Conservation (phyloP, 2,113 vertebrate genomes). For the Brachyhypopomus gauderio region DNA sequence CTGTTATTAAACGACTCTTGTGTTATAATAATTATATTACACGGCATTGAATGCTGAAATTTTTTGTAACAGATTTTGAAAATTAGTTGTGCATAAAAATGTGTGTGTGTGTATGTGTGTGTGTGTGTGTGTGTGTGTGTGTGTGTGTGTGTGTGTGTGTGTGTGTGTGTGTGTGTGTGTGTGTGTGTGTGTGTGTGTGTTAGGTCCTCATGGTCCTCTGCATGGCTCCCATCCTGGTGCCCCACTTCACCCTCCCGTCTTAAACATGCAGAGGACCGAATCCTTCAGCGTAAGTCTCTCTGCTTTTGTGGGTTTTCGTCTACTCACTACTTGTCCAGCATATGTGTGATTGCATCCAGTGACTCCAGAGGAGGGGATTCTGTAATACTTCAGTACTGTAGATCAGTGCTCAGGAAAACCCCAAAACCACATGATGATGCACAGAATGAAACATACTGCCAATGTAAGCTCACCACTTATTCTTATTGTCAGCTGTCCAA, state of each 20-base stretch:
- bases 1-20: not conserved
- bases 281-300: slow-evolving; percentile 84
- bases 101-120: too few species aligned
- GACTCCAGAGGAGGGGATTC: too few species aligned
- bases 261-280: slow-evolving; percentile 90
- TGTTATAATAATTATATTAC: too few species aligned
- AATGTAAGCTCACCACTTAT: not conserved
- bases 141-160: not conserved
- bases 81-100: too few species aligned
- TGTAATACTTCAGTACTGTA: too few species aligned
- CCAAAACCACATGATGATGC: too few species aligned
- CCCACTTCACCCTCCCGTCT: slow-evolving; percentile 86
- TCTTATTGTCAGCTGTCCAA: slow-evolving; percentile 76
- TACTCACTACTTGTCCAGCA: too few species aligned
- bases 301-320: not conserved
- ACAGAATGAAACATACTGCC: too few species aligned
- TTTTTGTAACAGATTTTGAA: too few species aligned
- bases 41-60: too few species aligned
- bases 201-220: slow-evolving; percentile 86
- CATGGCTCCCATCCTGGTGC: slow-evolving; percentile 94
- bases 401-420: too few species aligned
- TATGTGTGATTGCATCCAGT: too few species aligned
- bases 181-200: not conserved
- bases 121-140: not conserved
- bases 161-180: not conserved